Conservation (phyloP, 2,113 vertebrate genomes). For the Stigmatopora nigra region DNA sequence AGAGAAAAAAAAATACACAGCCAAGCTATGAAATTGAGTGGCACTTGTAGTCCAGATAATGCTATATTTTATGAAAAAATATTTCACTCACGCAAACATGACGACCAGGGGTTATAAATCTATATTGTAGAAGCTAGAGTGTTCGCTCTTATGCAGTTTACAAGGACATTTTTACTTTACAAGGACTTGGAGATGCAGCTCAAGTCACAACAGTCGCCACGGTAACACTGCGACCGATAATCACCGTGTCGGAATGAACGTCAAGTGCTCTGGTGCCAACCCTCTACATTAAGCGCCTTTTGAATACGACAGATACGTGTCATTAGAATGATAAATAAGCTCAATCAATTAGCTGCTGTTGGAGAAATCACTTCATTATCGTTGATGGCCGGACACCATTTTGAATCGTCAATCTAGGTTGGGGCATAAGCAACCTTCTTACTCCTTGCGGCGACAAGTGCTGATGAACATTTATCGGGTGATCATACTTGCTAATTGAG, state of each 20-base stretch:
- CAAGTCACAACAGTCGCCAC: background rate
- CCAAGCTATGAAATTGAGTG: no score
- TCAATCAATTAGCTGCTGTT: slow-evolving; percentile 43
- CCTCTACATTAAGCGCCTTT: slow-evolving; percentile 23
- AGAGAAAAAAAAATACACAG: no score
- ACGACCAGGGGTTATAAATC: no score
- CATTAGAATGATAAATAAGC: slow-evolving; percentile 43
- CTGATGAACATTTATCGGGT: slow-evolving; percentile 63
- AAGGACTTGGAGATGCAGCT: background rate
- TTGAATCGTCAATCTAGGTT: background rate
- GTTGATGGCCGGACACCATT: slow-evolving; percentile 30
- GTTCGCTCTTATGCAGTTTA: no score
- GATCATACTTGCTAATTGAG: slow-evolving; percentile 70
- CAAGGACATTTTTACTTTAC: background rate
- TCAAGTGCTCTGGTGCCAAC: background rate
- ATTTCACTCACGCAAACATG: no score
- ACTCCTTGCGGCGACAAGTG: slow-evolving; percentile 30
- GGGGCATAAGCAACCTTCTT: background rate
- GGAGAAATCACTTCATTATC: slow-evolving; percentile 41
- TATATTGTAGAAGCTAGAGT: no score
- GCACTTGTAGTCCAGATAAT: no score
- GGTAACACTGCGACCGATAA: background rate
- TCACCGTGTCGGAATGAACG: background rate
- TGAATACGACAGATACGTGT: slow-evolving; percentile 19
- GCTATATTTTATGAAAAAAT: no score